Evolutionary conservation across 2,113 vertebrate genomes (phyloP), one percentile per base, ranked within the genome.

Genomic region (Sander lucioperca): DNA sequence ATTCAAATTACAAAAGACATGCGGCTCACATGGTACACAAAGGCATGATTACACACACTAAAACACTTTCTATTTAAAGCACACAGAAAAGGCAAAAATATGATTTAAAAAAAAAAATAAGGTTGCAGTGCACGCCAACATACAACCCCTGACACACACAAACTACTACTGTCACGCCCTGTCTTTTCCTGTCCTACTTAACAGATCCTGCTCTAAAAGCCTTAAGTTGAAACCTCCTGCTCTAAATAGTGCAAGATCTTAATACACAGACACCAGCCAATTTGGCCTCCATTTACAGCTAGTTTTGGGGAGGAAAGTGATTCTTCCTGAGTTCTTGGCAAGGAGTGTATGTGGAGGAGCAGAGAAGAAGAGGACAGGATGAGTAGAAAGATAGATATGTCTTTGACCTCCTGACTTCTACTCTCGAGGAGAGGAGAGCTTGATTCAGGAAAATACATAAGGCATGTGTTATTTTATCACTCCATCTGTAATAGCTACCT

Each of bases 401-500:
- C 33, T 76, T 67, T 78, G 58, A 75, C 80, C 62, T 61, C 53
- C 48, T 51, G 66, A 82, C 54, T 30, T 71, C 21, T 50, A 50
- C 48, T 68, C 45, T 74, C 18, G 33, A 58, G 48, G 15, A 57
- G 59, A 47, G 39, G 14, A 21, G 21, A 76, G 16, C 3, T 53
- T 64, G 43, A 27, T 48, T 71, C 23, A 67, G 9, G 45, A 75
- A 48, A 76, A 71, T 27, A 71, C 2, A 10, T 14, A 25, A 33
- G 50, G 18, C n/a, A 18, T 73, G 56, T 43, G 39, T 72, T 73
- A 75, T 66, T 82, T 75, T 53, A 82, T 78, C 57, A 78, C 39
- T 71, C 51, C 53, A 82, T 80, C 77, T 83, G 53, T 43, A 56
- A 83, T 45, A 80, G 77, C 48, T 81, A 83, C 65, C 33, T 51